A percentile compares a stretch with the other conserved stretches of the same genome.
These are phyloP conservation scores for Oithona nana DNA, from an alignment of 2,888 invertebrate species.

Conservation along the genomic window DNA sequence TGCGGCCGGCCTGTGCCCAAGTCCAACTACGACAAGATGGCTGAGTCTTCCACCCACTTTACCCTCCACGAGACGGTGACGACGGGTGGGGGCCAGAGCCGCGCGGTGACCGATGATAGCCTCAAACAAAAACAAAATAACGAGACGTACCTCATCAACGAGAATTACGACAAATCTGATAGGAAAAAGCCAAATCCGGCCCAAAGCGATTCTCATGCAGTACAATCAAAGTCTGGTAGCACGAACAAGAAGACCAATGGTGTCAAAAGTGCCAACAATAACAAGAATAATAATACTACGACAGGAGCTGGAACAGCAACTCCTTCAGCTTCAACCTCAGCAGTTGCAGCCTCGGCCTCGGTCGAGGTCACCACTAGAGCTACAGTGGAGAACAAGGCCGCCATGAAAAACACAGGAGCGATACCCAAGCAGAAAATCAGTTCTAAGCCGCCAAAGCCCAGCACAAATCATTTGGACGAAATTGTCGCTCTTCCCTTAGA, in stretches of 20 bases:
- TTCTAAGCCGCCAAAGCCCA: background rate
- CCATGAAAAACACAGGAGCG: background rate
- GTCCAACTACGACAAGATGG: background rate
- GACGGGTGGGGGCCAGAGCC: background rate
- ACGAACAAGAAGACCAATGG: background rate
- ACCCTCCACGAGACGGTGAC: constrained; percentile 12
- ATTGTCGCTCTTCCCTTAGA: constrained; percentile 13
- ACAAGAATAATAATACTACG: background rate
- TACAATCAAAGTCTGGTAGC: background rate
- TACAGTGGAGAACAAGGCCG: background rate
- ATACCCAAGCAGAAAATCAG: constrained; percentile 5
- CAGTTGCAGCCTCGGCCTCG: background rate
- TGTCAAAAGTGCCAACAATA: background rate
- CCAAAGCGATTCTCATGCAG: background rate
- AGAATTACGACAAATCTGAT: background rate
- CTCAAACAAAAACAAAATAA: background rate
- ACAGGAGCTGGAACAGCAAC: no score
- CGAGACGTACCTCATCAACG: background rate
- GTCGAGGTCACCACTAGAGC: background rate
- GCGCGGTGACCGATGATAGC: background rate
- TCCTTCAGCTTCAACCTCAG: no score
- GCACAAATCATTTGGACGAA: constrained; percentile 9
- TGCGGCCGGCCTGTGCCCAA: background rate
- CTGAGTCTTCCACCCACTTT: constrained; percentile 12
- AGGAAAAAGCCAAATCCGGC: background rate